Base-by-base conservation (phyloP, 2,797 vertebrate genomes). In the Rhinoraja longicauda region DNA sequence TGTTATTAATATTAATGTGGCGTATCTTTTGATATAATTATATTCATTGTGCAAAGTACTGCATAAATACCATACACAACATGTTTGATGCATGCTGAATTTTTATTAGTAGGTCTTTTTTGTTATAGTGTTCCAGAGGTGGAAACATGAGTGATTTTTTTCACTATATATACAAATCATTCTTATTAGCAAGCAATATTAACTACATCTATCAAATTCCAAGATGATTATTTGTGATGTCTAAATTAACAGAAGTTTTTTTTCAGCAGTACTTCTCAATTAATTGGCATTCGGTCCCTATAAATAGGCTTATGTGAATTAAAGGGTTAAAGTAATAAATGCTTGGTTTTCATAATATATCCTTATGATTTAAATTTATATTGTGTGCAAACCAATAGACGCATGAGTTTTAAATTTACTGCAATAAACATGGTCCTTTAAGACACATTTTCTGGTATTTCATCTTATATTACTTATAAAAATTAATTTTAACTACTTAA, bases 401-500 rank as follows among this genome's bases (percentile, higher is more conserved):
- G 70, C 73, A 92, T 92, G 90, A 92, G 72, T 72, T 92, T 92
- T 75, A 92, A 92, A 92, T 92, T 92, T 92, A 72, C 70, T 92
- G 90, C 72, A 73, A 92, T 92, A 75, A 92, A 92, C 90, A 92
- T 92, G 90, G 90, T 92, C 90, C 90, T 92, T 92, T 92, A 92
- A 92, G 90, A 45, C 70, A 53, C 90, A 75, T 92, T 92, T 92
- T 92, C 90, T 92, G 90, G 24, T 57, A 92, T 92, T 92, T 92
- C 90, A 75, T 75, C 90, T 88, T 36, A 75, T 92, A 75, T 92
- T 92, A 92, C 90, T 92, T 92, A 75, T 92, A 75, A 92, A 92
- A 92, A 92, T 75, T 92, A 92, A 92, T 92, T 92, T 92, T 92
- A 92, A 92, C 90, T 92, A 92, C 90, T 92, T 92, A 92, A 92